Percentiles rank a stretch among this genome's conserved stretches.
phyloP scores from a whole-genome alignment of 2,797 vertebrate species.

The Fistularia commersonii region DNA sequence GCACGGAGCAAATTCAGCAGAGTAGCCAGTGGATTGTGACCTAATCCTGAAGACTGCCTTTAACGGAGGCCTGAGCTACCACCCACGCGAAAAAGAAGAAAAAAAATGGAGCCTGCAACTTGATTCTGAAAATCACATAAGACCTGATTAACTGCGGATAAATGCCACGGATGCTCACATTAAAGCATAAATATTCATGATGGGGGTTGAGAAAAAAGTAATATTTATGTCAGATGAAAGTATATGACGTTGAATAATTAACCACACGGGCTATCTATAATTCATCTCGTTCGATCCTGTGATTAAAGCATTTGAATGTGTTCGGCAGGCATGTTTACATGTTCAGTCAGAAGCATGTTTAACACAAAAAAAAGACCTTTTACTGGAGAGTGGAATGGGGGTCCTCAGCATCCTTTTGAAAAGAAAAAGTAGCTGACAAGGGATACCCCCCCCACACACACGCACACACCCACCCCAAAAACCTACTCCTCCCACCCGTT shows the following conservation, averaged over 20 bases:
- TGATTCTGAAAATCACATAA: constrained; percentile 76
- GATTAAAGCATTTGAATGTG: constrained; percentile 76
- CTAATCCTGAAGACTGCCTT: constrained; percentile 59
- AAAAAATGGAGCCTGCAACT: constrained; percentile 54
- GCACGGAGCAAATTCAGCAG: constrained; percentile 35
- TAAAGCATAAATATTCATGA: constrained; percentile 77
- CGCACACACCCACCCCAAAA: constrained; percentile 21
- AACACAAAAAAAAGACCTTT: constrained; percentile 70
- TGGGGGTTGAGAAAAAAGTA: constrained; percentile 58
- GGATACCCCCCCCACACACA: constrained; percentile 46
- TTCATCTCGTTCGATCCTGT: constrained; percentile 76
- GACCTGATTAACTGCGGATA: constrained; percentile 75
- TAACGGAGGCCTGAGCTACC: constrained; percentile 57
- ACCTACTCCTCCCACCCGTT: neutral
- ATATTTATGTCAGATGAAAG: constrained; percentile 81
- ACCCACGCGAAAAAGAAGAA: constrained; percentile 31
- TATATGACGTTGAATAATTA: constrained; percentile 78
- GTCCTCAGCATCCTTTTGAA: constrained; percentile 53
- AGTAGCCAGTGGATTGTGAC: constrained; percentile 46
- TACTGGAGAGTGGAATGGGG: constrained; percentile 30
- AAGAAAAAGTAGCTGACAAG: constrained; percentile 69
- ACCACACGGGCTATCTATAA: constrained; percentile 70
- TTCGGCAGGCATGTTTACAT: constrained; percentile 72
- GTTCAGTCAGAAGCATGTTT: constrained; percentile 69
- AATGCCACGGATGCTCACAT: constrained; percentile 74